These are phyloP conservation scores for Steinernema carpocapsae DNA, from an alignment of 2,888 invertebrate genomes.

Conservation along the genomic window DNA sequence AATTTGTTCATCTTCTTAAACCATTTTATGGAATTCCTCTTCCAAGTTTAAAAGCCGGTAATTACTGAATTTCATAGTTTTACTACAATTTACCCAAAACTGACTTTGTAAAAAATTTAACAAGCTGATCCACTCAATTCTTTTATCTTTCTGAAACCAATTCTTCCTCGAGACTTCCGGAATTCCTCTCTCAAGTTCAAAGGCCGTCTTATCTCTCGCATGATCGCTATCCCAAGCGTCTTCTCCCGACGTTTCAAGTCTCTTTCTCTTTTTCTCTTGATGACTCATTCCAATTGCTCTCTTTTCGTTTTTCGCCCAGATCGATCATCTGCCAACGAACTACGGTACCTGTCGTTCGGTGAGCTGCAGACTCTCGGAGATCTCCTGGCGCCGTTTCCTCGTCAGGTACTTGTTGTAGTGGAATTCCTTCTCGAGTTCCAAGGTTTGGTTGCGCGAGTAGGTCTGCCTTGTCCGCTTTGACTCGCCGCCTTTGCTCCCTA, in stretches of 20 bases:
- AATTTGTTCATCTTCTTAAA: too few species aligned
- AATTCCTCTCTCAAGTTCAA: too few species aligned
- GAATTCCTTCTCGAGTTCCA: constrained; percentile 68
- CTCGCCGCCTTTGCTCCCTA: constrained; percentile 50
- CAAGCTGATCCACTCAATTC: neutral
- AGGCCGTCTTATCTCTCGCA: too few species aligned
- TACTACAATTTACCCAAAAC: too few species aligned
- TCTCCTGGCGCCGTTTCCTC: constrained; percentile 65
- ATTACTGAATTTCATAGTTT: too few species aligned
- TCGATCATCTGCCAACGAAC: neutral
- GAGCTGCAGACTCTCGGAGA: constrained; percentile 62
- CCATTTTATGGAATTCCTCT: too few species aligned
- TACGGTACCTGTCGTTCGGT: constrained; percentile 64
- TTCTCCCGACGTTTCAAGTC: too few species aligned
- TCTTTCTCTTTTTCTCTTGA: neutral
- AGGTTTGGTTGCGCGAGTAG: constrained; percentile 65
- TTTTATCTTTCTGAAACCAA: neutral
- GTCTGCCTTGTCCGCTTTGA: constrained; percentile 67
- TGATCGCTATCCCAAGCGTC: too few species aligned
- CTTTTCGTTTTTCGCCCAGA: neutral
- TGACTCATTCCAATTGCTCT: neutral
- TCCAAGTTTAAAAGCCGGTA: too few species aligned
- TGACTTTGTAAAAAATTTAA: too few species aligned
- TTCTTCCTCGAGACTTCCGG: too few species aligned
- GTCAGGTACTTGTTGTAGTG: constrained; percentile 67